Evolutionary conservation across 53 echinoderm and acorn worm species (phyloP).

Genomic region (Paracentrotus lividus): DNA sequence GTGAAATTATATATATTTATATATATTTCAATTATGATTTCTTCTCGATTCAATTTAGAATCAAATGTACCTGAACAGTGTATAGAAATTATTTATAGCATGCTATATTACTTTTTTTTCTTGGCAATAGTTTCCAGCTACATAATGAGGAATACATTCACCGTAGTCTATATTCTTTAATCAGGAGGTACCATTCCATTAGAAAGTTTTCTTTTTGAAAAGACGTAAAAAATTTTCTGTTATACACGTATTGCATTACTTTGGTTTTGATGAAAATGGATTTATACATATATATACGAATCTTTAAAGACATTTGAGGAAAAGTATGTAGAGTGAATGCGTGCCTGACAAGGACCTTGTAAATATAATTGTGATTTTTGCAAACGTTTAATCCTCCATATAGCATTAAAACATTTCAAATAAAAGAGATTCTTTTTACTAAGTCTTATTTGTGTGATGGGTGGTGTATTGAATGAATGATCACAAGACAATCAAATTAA

Average conservation of each 20-base stretch:
- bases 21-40: too few relatives aligned
- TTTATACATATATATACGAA: neutral
- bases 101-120: neutral
- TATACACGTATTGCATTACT: neutral
- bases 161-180: neutral
- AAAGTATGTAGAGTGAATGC: constrained; percentile 59
- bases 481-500: too few relatives aligned
- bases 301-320: constrained; percentile 19
- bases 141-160: neutral
- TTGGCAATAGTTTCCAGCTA: neutral
- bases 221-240: neutral
- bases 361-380: constrained; percentile 58
- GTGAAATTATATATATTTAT: neutral
- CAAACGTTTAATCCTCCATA: constrained; percentile 54
- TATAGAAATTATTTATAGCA: neutral
- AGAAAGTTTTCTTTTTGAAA: neutral
- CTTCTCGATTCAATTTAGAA: too few relatives aligned
- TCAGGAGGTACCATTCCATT: neutral
- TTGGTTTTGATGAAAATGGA: neutral
- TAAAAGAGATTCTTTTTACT: neutral
- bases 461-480: neutral
- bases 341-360: constrained; percentile 60
- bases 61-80: neutral
- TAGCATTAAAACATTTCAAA: constrained; percentile 67
- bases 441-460: neutral